These are phyloP conservation scores for Trachurus trachurus DNA, from an alignment of 2,797 vertebrate genomes.

Conservation along the genomic window DNA sequence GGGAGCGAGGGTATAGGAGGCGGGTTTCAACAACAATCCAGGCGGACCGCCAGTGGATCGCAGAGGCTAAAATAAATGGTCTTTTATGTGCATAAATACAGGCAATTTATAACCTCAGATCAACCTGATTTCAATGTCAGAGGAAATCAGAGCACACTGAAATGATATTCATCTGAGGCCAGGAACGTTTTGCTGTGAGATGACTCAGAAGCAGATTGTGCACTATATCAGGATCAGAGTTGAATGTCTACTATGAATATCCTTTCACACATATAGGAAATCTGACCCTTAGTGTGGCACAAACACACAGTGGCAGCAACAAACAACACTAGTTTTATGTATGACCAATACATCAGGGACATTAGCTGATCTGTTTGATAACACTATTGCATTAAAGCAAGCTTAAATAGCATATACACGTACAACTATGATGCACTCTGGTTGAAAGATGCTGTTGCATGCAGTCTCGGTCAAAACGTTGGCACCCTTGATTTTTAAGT, in stretches of 20 bases:
- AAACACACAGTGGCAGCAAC: background rate
- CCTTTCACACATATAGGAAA: background rate
- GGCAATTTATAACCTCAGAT: constrained; percentile 52
- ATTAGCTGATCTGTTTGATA: constrained; percentile 8
- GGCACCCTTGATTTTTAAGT: background rate
- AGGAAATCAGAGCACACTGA: constrained; percentile 27
- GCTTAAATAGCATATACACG: background rate
- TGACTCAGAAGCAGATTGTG: constrained; percentile 15
- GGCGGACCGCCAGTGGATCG: constrained; percentile 9
- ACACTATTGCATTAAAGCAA: constrained; percentile 12
- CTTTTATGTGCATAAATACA: constrained; percentile 47
- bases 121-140: constrained; percentile 16
- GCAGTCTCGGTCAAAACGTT: background rate
- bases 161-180: constrained; percentile 15
- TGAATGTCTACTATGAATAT: constrained; percentile 27
- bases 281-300: background rate
- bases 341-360: background rate
- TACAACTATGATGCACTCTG: constrained; percentile 11
- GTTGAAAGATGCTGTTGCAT: constrained; percentile 25
- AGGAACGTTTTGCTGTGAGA: constrained; percentile 13
- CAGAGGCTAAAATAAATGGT: constrained; percentile 26
- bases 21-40: constrained; percentile 17
- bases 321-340: background rate
- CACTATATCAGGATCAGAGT: constrained; percentile 1
- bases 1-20: background rate